Conservation (phyloP, 92 coral and sea anemone species). For the Palythoa grandiflora region DNA sequence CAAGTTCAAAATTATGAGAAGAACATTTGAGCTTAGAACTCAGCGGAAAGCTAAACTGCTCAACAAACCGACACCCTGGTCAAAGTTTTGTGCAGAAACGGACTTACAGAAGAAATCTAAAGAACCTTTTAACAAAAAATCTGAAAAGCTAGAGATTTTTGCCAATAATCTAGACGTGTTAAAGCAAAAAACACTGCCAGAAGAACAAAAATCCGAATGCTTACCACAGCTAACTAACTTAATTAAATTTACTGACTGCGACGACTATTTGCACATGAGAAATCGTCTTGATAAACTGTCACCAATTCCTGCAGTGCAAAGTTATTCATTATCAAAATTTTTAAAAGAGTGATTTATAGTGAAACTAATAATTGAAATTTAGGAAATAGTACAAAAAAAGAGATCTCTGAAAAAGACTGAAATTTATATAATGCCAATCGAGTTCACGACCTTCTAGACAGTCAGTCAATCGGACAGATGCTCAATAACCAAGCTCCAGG, state of each 20-base stretch:
- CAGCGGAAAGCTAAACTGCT: constrained; percentile 27
- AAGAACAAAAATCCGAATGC: constrained; percentile 24
- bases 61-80: constrained; percentile 17
- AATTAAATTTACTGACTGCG: constrained; percentile 70
- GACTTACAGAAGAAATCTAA: neutral
- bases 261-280: constrained; percentile 69
- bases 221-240: constrained; percentile 64
- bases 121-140: neutral
- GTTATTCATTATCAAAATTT: neutral
- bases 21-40: constrained; percentile 61
- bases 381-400: neutral
- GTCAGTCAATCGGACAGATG: too few species aligned
- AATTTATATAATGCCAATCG: too few species aligned
- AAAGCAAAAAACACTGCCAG: constrained; percentile 29
- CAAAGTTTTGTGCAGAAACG: neutral
- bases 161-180: constrained; percentile 62
- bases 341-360: neutral
- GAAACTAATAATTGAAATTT: neutral
- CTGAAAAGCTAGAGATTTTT: constrained; percentile 65
- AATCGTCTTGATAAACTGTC: constrained; percentile 72
- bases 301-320: constrained; percentile 57
- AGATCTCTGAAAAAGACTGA: too few species aligned
- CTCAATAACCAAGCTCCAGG: too few species aligned
- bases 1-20: constrained; percentile 71
- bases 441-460: too few species aligned